Evolutionary conservation across 1,140 invertebrate genomes (phyloP), one percentile per base, ranked within the genome.

Genomic region (Megalopta genalis): DNA sequence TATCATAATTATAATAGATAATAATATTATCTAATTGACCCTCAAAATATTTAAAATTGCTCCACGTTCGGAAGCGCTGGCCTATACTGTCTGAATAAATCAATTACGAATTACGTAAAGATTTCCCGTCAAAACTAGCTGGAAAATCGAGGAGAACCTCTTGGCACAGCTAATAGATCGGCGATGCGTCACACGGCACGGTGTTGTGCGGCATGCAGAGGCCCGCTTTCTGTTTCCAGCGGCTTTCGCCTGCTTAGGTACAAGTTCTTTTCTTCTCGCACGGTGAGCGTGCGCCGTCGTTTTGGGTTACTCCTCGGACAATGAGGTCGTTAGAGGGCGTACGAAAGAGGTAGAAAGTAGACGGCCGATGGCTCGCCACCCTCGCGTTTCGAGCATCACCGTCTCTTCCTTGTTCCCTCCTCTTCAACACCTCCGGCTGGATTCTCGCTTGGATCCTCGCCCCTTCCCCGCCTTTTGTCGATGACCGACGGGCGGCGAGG

Each of bases 291-390:
- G 49, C 49, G 14, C 16, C 49, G 83, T 75, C 90, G 89, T 91
- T 90, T 91, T 87, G 85, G 87, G 88, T 90, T 90, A 90, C 90
- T 90, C 86, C 86, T 90, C 67, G 86, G 78, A 90, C 90, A 90
- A 90, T 90, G 80, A 89, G 77, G 59, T 89, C 83, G 83, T 89
- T 90, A 88, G 86, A 74, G 63, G 78, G 59, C 65, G 52, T 54
- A 63, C 66, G 77, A 80, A 81, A 78, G 76, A 69, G 73, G 69
- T 37, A 68, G 73, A 46, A 72, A 71, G 69, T 75, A 57, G 68
- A 62, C 68, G 68, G 32, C 27, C 46, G 39, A 57, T 63, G 23
- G 5, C 39, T 63, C 23, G 75, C 57, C 42, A 54, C 68, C 67
- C 76, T 71, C 46, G 60, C 59, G 46, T 25, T 21, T 42, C 23